A percentile compares a stretch with the other conserved stretches of the same genome.
Evolutionary conservation across 2,797 vertebrate genomes (phyloP).

Genomic region (Salmo trutta): DNA sequence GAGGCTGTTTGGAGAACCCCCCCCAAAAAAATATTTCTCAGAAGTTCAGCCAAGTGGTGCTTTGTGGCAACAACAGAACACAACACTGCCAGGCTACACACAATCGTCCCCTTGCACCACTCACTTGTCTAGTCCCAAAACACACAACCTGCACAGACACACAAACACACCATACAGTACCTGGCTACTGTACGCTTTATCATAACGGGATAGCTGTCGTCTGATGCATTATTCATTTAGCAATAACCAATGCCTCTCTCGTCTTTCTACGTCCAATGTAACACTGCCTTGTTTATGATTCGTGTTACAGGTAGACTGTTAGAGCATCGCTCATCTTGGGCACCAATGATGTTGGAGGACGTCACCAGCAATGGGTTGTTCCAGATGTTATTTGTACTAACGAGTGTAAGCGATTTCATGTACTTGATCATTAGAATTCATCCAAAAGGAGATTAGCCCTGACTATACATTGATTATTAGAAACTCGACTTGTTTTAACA

Average conservation of each 20-base stretch:
- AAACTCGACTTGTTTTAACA: too few relatives aligned
- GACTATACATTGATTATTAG: not conserved
- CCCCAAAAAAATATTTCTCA: conserved; percentile 24
- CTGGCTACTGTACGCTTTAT: conserved; percentile 12
- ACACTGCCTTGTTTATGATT: conserved; percentile 8
- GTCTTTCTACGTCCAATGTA: conserved; percentile 50
- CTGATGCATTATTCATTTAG: conserved; percentile 89
- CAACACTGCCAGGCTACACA: not conserved
- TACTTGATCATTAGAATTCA: not conserved
- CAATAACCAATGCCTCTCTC: conserved; percentile 67
- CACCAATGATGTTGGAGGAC: not conserved
- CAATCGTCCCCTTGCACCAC: not conserved
- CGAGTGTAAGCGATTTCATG: too few relatives aligned
- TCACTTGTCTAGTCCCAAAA: not conserved
- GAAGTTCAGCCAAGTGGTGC: conserved; percentile 13
- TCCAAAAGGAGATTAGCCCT: not conserved
- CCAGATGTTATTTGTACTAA: not conserved
- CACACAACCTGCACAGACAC: conserved; percentile 9
- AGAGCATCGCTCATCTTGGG: not conserved
- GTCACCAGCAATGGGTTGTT: not conserved
- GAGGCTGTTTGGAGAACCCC: conserved; percentile 53
- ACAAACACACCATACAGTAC: conserved; percentile 16
- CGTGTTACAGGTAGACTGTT: not conserved
- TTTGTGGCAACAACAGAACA: not conserved
- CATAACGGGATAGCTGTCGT: conserved; percentile 52